A percentile compares a stretch with the other conserved stretches of the same genome.
These are phyloP conservation scores for Nylanderia fulva DNA, from an alignment of 1,140 invertebrate genomes.

Conservation along the genomic window DNA sequence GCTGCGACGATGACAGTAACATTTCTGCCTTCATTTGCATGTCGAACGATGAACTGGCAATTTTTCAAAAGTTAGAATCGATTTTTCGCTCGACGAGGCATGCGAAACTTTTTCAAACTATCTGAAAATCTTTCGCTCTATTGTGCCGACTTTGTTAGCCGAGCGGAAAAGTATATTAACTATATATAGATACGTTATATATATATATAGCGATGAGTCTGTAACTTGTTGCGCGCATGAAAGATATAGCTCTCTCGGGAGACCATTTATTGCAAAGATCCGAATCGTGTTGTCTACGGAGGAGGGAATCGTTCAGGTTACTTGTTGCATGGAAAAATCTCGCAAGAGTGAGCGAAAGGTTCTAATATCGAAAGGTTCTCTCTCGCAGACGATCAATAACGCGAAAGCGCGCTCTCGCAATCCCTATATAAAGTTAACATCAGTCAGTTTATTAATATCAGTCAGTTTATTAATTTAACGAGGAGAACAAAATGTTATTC, in stretches of 20 bases:
- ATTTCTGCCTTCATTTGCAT: slow-evolving; percentile 40
- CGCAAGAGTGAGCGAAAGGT: too few relatives aligned
- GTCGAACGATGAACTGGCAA: neutral
- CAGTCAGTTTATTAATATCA: too few relatives aligned
- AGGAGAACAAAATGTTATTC: too few relatives aligned
- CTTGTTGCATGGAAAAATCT: slow-evolving; percentile 44
- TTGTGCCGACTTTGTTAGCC: neutral
- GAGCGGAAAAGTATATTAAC: neutral
- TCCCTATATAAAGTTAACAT: too few relatives aligned
- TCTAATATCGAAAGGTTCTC: too few relatives aligned
- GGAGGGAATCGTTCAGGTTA: slow-evolving; percentile 5
- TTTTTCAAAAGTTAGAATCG: neutral
- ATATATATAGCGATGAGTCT: neutral
- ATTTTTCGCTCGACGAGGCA: neutral
- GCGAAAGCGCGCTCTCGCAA: too few relatives aligned
- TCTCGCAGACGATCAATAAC: neutral
- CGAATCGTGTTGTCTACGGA: neutral
- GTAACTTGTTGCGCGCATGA: slow-evolving; percentile 46
- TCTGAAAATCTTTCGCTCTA: neutral
- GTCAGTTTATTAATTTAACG: too few relatives aligned
- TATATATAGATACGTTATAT: neutral
- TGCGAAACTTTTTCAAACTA: neutral
- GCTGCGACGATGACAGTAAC: neutral
- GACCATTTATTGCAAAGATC: neutral
- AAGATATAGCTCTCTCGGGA: neutral